A percentile compares a stretch with the other conserved stretches of the same genome.
These are phyloP conservation scores for Potorous gilbertii DNA, from an alignment of 2,797 vertebrate species.

Conservation along the genomic window DNA sequence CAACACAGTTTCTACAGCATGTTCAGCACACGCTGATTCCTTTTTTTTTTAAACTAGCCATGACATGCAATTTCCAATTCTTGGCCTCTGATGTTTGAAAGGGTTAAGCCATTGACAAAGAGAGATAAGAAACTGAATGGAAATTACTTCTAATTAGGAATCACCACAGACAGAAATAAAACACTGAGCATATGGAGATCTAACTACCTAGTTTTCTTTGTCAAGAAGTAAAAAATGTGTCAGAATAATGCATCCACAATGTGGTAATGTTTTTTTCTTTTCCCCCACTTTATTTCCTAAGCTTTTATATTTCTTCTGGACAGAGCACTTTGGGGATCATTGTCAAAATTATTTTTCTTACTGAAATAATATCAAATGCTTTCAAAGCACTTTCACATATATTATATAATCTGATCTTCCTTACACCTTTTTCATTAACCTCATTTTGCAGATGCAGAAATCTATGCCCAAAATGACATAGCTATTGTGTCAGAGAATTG, in stretches of 20 bases:
- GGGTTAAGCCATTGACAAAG: neutral
- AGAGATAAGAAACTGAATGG: neutral
- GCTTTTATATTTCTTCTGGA: neutral
- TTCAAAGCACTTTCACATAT: neutral
- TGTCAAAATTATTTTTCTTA: constrained; percentile 16
- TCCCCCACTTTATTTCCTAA: neutral
- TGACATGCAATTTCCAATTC: fast-evolving
- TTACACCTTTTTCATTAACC: neutral
- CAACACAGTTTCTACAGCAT: neutral
- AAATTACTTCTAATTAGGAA: constrained; percentile 7
- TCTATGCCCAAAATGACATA: neutral
- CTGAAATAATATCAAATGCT: neutral
- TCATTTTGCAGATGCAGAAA: neutral
- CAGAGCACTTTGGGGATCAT: neutral
- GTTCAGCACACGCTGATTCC: neutral
- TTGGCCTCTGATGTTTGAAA: neutral
- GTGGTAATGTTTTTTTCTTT: neutral
- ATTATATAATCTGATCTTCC: neutral
- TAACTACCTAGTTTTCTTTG: neutral
- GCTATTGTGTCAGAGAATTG: neutral
- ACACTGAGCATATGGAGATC: neutral
- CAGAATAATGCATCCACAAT: neutral
- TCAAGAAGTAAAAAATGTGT: neutral
- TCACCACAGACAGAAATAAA: constrained; percentile 31
- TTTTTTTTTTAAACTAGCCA: neutral